These are phyloP conservation scores for Calycopis cecrops DNA, from an alignment of 1,140 invertebrate species.

Conservation along the genomic window DNA sequence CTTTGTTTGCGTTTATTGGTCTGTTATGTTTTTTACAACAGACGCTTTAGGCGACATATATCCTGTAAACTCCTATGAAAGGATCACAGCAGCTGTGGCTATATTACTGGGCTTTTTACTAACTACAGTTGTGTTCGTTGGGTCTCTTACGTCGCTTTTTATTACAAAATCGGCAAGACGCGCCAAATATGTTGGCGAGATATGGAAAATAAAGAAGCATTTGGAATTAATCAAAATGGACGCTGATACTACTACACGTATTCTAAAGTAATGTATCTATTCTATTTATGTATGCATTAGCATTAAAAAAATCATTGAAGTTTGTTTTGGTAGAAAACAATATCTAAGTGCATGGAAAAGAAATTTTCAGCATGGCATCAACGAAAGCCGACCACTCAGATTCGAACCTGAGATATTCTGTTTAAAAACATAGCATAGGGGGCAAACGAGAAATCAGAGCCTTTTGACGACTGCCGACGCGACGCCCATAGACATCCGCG, in stretches of 20 bases:
- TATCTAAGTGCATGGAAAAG: too few species aligned
- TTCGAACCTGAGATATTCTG: too few species aligned
- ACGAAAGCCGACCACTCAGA: too few species aligned
- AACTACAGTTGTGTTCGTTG: constrained; percentile 62
- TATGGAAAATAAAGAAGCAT: constrained; percentile 61
- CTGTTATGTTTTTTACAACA: constrained; percentile 60
- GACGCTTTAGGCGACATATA: constrained; percentile 65
- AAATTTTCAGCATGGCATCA: too few species aligned
- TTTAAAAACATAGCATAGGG: too few species aligned
- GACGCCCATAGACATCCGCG: too few species aligned
- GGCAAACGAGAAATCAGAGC: too few species aligned
- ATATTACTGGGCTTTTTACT: constrained; percentile 59
- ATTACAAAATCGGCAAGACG: constrained; percentile 61
- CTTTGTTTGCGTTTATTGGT: constrained; percentile 57
- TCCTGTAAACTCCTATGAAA: constrained; percentile 55
- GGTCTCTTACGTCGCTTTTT: constrained; percentile 64
- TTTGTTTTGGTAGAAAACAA: too few species aligned
- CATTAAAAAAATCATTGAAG: too few species aligned
- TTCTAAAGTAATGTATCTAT: constrained; percentile 43
- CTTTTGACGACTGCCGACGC: too few species aligned
- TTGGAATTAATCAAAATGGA: constrained; percentile 57
- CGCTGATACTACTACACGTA: constrained; percentile 52
- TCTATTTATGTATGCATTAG: too few species aligned
- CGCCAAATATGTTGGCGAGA: constrained; percentile 53
- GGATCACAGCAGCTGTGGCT: constrained; percentile 48